A percentile compares a stretch with the other conserved stretches of the same genome.
phyloP scores from a whole-genome alignment of 2,113 vertebrate genomes.

The Pheucticus melanocephalus region DNA sequence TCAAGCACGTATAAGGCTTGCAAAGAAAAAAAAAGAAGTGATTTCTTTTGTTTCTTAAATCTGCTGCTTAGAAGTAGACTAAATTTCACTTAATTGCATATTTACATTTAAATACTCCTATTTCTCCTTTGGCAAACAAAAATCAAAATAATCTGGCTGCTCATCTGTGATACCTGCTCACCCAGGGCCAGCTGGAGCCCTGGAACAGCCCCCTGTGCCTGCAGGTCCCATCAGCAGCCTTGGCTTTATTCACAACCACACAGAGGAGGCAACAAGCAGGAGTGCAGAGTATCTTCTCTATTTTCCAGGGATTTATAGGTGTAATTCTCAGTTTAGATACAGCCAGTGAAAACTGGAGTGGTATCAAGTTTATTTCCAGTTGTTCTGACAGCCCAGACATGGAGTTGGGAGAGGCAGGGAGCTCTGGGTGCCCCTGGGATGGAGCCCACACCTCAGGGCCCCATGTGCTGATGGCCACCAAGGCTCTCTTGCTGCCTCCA shows the following conservation, averaged over 20 bases:
- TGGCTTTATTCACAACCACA: not conserved
- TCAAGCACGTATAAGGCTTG: not conserved
- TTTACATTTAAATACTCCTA: constrained; percentile 26
- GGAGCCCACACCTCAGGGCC: not conserved
- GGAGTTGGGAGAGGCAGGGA: not conserved
- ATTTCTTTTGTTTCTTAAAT: constrained; percentile 33
- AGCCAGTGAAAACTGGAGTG: not conserved
- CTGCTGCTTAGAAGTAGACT: not conserved
- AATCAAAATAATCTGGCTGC: not conserved
- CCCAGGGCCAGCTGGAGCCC: not conserved
- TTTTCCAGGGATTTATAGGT: not conserved
- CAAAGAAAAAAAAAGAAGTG: not conserved
- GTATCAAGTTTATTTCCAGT: not conserved
- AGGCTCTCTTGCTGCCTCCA: not conserved
- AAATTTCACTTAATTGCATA: constrained; percentile 24
- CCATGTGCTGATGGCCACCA: not conserved
- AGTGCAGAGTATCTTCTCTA: not conserved
- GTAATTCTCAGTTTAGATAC: not conserved
- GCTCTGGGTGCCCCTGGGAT: not conserved
- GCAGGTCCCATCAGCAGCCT: not conserved
- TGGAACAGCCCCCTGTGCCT: not conserved
- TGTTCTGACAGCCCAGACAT: not conserved
- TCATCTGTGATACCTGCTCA: constrained; percentile 16
- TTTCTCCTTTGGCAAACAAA: not conserved
- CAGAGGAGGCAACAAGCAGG: not conserved